Conservation (phyloP, 2,888 invertebrate species). For the Sycophila texana region DNA sequence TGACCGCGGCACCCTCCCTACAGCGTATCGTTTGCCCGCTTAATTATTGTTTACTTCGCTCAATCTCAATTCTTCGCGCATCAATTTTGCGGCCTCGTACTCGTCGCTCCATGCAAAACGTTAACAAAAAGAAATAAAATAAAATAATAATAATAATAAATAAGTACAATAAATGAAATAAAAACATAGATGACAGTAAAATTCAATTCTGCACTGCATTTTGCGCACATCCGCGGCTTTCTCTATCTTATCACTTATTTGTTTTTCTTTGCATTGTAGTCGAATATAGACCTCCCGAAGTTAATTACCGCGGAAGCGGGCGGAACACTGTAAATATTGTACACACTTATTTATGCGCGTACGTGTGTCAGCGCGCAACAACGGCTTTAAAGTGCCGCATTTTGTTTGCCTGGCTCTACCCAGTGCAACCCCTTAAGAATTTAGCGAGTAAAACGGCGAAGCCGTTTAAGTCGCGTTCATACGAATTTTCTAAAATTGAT, state of each 20-base stretch:
- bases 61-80: constrained; percentile 47
- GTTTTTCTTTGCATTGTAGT: background rate
- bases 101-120: background rate
- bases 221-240: background rate
- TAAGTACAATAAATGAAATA: too few species aligned
- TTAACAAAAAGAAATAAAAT: background rate
- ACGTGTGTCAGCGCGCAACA: background rate
- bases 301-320: constrained; percentile 24
- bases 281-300: background rate
- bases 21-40: constrained; percentile 19
- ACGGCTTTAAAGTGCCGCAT: constrained; percentile 17
- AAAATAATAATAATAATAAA: too few species aligned
- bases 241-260: background rate
- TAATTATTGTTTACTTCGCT: constrained; percentile 47
- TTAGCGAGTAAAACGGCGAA: background rate
- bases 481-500: constrained; percentile 20
- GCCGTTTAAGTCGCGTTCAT: background rate
- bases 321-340: constrained; percentile 46
- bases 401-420: constrained; percentile 9
- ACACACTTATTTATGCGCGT: constrained; percentile 16
- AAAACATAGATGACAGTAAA: background rate
- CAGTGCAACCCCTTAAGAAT: constrained; percentile 3
- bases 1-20: too few species aligned
- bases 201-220: background rate
- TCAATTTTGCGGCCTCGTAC: constrained; percentile 26